Conservation (phyloP, 2,113 vertebrate genomes). For the Sigmodon hispidus region DNA sequence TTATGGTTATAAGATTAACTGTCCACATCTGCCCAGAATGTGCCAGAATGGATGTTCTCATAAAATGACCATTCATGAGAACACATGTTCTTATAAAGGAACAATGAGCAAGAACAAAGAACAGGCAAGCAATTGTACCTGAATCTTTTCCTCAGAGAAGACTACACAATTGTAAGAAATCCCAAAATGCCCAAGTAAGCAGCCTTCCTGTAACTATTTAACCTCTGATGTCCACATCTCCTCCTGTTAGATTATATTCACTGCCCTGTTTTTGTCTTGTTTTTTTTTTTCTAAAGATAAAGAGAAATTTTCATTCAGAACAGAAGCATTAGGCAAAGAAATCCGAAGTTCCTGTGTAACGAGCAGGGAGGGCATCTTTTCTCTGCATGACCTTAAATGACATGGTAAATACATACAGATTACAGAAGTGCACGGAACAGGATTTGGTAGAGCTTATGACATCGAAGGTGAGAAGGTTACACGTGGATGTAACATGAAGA, state of each 20-base stretch:
- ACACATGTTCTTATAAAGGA: not conserved
- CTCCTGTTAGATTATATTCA: not conserved
- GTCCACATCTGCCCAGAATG: not conserved
- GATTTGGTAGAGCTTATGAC: not conserved
- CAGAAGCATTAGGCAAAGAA: not conserved
- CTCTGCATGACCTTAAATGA: not conserved
- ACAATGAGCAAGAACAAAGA: not conserved
- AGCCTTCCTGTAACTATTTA: constrained; percentile 2
- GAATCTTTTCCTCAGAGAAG: not conserved
- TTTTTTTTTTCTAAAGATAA: not conserved
- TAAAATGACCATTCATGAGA: not conserved
- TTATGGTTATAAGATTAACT: constrained; percentile 1
- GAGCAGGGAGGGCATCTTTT: not conserved
- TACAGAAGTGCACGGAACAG: not conserved
- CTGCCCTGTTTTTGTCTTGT: not conserved
- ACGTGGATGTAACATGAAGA: not conserved
- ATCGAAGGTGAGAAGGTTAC: rapidly evolving
- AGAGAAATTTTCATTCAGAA: not conserved
- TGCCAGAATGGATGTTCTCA: not conserved
- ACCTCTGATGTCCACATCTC: not conserved
- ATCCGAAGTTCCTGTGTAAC: not conserved
- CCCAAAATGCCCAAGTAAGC: not conserved
- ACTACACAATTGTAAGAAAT: not conserved
- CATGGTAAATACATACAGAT: not conserved
- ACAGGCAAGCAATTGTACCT: not conserved